These are phyloP conservation scores for Nasonovia ribisnigri DNA, from an alignment of 2,888 invertebrate genomes.

Conservation along the genomic window DNA sequence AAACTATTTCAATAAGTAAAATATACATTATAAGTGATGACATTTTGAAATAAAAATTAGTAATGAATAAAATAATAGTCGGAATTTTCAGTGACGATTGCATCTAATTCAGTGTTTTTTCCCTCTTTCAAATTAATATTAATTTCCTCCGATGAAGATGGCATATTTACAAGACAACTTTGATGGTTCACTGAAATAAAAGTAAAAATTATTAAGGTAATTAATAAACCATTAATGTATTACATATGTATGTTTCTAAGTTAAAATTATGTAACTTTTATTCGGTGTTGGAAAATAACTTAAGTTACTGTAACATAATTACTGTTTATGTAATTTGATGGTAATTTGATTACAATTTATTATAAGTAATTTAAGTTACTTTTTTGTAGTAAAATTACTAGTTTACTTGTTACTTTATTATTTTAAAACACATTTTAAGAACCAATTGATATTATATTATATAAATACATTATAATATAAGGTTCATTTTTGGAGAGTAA, in stretches of 20 bases:
- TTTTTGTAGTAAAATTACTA: not conserved
- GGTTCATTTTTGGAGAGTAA: no score
- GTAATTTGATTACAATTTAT: not conserved
- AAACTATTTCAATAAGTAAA: not conserved
- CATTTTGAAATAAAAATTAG: constrained; percentile 3
- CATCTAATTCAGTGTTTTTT: not conserved
- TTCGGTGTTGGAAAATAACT: not conserved
- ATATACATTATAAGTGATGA: not conserved
- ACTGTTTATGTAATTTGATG: not conserved
- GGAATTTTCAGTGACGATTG: constrained; percentile 42
- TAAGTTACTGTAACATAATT: not conserved
- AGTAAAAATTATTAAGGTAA: not conserved
- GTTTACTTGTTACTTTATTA: not conserved
- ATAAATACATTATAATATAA: no score
- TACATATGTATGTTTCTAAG: not conserved
- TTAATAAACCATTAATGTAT: not conserved
- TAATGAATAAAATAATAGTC: constrained; percentile 52
- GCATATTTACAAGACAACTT: constrained; percentile 20
- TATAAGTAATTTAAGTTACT: not conserved
- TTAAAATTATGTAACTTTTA: not conserved
- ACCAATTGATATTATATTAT: no score
- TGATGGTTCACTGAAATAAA: constrained; percentile 4
- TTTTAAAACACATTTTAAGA: not conserved
- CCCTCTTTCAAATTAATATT: not conserved
- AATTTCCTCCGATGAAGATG: not conserved